Percentiles rank a stretch among this genome's conserved stretches.
phyloP scores from a whole-genome alignment of 2,888 invertebrate species.

The Pammene aurita region DNA sequence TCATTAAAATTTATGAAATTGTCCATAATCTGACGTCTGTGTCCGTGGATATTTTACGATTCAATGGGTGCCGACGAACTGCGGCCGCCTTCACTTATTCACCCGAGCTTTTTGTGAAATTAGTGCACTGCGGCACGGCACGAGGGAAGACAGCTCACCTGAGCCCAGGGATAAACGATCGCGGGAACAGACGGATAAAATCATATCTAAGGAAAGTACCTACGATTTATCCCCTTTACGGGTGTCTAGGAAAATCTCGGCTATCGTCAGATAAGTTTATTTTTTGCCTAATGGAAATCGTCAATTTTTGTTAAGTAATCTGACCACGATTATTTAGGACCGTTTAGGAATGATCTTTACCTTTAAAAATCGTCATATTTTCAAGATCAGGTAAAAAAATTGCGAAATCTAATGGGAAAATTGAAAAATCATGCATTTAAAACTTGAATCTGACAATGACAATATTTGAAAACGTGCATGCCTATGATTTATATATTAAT shows the following conservation, averaged over 20 bases:
- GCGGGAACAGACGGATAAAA: constrained; percentile 10
- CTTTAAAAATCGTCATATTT: no score
- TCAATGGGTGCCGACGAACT: constrained; percentile 39
- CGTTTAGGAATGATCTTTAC: no score
- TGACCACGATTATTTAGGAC: no score
- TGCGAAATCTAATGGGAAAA: no score
- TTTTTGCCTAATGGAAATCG: no score
- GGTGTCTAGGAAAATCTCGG: background rate
- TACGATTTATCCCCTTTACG: constrained; percentile 9
- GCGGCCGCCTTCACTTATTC: constrained; percentile 56
- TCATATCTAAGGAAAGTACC: background rate
- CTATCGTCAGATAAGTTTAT: no score
- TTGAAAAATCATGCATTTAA: no score
- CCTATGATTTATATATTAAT: no score
- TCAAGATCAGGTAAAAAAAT: no score
- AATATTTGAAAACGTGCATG: no score
- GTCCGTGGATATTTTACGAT: constrained; percentile 54
- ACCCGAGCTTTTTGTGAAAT: constrained; percentile 58
- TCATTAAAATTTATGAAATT: background rate
- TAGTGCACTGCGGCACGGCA: constrained; percentile 48
- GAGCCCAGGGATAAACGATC: constrained; percentile 31
- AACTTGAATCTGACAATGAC: no score
- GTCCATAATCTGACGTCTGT: constrained; percentile 19
- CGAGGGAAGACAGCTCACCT: constrained; percentile 40
- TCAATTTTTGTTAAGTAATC: no score